Percentiles rank a stretch among this genome's conserved stretches.
Conservation (phyloP, 2,113 vertebrate genomes). For the Cyanistes caeruleus region DNA sequence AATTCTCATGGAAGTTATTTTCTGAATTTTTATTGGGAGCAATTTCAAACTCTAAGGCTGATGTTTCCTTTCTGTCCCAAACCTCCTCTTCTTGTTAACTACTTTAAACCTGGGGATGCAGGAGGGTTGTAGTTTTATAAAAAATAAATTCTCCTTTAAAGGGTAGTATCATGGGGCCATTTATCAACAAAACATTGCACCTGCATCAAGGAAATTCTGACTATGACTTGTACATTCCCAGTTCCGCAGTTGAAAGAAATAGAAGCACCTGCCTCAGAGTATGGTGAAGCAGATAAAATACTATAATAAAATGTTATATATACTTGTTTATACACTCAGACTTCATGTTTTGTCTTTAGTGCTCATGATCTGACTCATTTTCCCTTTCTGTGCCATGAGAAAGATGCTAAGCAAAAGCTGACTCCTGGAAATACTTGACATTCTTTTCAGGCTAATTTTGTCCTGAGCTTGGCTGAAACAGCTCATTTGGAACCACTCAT, state of each 20-base stretch:
- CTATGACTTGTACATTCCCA: not conserved
- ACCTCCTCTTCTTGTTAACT: not conserved
- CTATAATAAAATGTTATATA: not conserved
- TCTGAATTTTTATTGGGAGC: not conserved
- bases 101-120: not conserved
- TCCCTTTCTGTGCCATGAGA: not conserved
- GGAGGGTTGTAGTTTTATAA: not conserved
- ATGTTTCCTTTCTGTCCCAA: not conserved
- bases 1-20: not conserved
- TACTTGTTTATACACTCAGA: not conserved
- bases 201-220: not conserved
- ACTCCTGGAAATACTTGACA: conserved; percentile 61
- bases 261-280: not conserved
- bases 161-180: no score
- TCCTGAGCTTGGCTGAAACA: conserved; percentile 3
- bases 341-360: not conserved
- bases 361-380: not conserved
- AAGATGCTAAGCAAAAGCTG: conserved; percentile 39
- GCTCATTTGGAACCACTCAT: conserved; percentile 9
- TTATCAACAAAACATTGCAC: not conserved
- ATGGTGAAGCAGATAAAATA: not conserved
- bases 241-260: not conserved
- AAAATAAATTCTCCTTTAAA: not conserved
- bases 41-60: not conserved
- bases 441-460: conserved; percentile 60